These are phyloP conservation scores for Colossoma macropomum DNA, from an alignment of 2,113 vertebrate species.

Conservation along the genomic window DNA sequence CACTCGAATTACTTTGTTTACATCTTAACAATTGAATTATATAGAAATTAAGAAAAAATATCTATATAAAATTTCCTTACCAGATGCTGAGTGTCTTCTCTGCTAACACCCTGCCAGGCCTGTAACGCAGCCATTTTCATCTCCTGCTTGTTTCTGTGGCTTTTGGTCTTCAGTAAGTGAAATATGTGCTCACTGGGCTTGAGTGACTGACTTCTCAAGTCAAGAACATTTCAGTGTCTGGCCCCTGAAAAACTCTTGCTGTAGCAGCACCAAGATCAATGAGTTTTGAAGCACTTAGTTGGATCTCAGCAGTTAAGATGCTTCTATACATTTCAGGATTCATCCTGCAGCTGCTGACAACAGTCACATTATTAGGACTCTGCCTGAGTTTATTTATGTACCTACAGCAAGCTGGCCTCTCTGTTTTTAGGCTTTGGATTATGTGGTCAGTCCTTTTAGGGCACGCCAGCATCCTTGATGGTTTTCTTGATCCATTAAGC, in stretches of 20 bases:
- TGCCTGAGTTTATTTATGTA: not conserved
- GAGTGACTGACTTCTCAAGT: not conserved
- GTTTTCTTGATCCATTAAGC: not conserved
- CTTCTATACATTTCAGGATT: not conserved
- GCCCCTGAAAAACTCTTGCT: not conserved
- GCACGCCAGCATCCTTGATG: not conserved
- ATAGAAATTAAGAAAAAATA: no score
- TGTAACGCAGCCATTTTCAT: no score
- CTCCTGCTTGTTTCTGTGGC: not conserved
- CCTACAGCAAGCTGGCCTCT: not conserved
- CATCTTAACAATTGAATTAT: no score
- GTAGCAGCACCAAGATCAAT: not conserved
- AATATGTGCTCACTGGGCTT: not conserved
- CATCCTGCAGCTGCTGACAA: not conserved
- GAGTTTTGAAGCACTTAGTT: not conserved
- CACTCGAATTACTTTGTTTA: no score
- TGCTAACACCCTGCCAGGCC: not conserved
- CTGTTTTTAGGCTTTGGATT: not conserved
- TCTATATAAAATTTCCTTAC: not conserved
- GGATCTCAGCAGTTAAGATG: constrained; percentile 13
- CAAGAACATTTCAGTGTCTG: not conserved
- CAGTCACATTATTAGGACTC: not conserved
- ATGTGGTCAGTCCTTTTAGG: not conserved
- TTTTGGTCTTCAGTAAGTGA: not conserved
- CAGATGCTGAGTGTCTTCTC: not conserved